Evolutionary conservation across 2,797 vertebrate species (phyloP), one percentile per base, ranked within the genome.

Genomic region (Diceros bicornis): DNA sequence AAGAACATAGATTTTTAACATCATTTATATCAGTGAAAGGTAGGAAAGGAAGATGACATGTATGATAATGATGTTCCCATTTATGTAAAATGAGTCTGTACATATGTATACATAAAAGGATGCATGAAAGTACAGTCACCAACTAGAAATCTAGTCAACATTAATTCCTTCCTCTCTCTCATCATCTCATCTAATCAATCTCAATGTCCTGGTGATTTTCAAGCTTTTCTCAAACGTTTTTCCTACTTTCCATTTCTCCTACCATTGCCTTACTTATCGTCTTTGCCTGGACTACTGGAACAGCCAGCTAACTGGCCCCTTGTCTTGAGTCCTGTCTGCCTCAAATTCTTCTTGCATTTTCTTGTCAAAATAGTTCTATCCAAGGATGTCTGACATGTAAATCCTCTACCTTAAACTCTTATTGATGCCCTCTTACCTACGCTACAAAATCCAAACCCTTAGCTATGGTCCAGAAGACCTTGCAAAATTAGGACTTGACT

Each of bases 201-300:
- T 88, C 61, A 92, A 23, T 34, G 3, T 47, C 34, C n/a, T 69
- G 29, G 75, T 87, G 92, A 83, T 94, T 96, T 89, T 82, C 55
- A 86, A 55, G 47, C 12, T 4, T 77, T 44, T 94, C 71, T 91
- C 32, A 82, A 85, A 66, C 79, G 18, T 84, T 91, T 78, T 91
- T 68, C 41, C 55, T 88, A 14, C 50, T 89, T 89, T 37, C 34
- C 11, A 50, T 93, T 27, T 84, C 57, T 86, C 94, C 81, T 71
- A 2, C 27, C 55, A 13, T 61, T 62, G 29, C 5, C 44, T 95
- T 79, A 44, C 9, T 71, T 87, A 64, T 61, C 61, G 20, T 59
- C 59, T 94, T 81, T 87, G 75, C 50, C 29, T 91, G 18, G 47
- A 32, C 29, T 41, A 34, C 3, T 23, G 16, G 71, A 78, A 50